Evolutionary conservation across 2,113 vertebrate genomes (phyloP).

Genomic region (Tonatia bakeri): DNA sequence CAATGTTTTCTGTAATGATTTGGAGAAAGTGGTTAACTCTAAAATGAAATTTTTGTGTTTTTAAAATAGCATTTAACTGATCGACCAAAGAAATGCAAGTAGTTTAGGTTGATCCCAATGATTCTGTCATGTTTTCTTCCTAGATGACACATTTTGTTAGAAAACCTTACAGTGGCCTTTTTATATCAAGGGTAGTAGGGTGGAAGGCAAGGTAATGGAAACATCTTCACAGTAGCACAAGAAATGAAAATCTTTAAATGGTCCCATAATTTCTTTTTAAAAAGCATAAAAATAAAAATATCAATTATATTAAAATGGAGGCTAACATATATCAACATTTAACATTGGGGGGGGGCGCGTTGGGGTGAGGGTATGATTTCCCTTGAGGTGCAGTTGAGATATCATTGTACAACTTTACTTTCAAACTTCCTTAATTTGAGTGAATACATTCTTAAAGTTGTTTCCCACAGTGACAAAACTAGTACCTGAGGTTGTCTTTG

Average conservation of each 20-base stretch:
- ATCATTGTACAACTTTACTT: background rate
- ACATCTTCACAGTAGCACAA: background rate
- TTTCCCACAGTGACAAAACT: background rate
- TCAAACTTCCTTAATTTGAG: background rate
- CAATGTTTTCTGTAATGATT: slow-evolving; percentile 37
- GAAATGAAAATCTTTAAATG: background rate
- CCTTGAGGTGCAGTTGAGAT: background rate
- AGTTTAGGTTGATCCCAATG: background rate
- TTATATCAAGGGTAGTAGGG: background rate
- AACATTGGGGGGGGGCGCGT: background rate
- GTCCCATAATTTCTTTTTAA: background rate
- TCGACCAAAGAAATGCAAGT: background rate
- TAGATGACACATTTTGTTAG: background rate
- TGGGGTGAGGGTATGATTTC: background rate
- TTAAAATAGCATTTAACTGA: slow-evolving; percentile 27
- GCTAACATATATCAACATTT: background rate
- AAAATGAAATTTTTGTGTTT: background rate
- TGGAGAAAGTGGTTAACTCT: slow-evolving; percentile 13
- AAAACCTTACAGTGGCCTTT: background rate
- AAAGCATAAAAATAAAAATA: slow-evolving; percentile 17
- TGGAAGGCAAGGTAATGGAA: background rate
- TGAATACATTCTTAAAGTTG: background rate
- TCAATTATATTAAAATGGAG: background rate
- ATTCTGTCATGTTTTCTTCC: background rate
- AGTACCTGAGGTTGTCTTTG: background rate